Evolutionary conservation across 2,888 invertebrate genomes (phyloP).

Genomic region (Blastobasis adustella): DNA sequence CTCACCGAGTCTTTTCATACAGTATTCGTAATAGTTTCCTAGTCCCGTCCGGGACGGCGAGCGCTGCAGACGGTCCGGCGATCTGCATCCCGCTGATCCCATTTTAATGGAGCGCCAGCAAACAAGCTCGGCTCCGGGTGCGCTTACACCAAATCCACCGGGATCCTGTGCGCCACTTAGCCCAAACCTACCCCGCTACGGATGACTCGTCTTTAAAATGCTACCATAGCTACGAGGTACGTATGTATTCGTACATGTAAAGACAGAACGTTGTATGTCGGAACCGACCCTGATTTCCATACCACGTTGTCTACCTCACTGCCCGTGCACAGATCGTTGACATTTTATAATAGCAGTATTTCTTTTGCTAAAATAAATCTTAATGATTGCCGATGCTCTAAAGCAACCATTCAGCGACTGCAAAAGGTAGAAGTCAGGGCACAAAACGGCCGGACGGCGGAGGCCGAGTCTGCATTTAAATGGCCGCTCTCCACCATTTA

Average conservation of each 20-base stretch:
- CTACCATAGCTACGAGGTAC: too few species aligned
- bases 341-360: background rate
- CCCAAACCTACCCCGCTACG: constrained; percentile 31
- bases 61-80: constrained; percentile 21
- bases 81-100: constrained; percentile 73
- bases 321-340: too few species aligned
- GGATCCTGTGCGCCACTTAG: constrained; percentile 67
- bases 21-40: background rate
- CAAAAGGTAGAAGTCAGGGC: constrained; percentile 20
- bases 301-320: too few species aligned
- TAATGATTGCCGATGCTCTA: constrained; percentile 21
- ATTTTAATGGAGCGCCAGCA: constrained; percentile 75
- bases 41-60: constrained; percentile 31
- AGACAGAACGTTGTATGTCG: too few species aligned
- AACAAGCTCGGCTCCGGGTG: constrained; percentile 57
- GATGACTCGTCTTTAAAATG: constrained; percentile 25
- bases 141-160: constrained; percentile 69
- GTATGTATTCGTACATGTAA: too few species aligned
- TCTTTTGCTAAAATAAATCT: background rate
- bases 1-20: too few species aligned
- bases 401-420: constrained; percentile 19
- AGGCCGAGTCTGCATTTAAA: constrained; percentile 16
- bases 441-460: constrained; percentile 6
- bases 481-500: constrained; percentile 39
- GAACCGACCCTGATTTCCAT: too few species aligned